These are phyloP conservation scores for Nylanderia fulva DNA, from an alignment of 1,140 invertebrate genomes.

Conservation along the genomic window DNA sequence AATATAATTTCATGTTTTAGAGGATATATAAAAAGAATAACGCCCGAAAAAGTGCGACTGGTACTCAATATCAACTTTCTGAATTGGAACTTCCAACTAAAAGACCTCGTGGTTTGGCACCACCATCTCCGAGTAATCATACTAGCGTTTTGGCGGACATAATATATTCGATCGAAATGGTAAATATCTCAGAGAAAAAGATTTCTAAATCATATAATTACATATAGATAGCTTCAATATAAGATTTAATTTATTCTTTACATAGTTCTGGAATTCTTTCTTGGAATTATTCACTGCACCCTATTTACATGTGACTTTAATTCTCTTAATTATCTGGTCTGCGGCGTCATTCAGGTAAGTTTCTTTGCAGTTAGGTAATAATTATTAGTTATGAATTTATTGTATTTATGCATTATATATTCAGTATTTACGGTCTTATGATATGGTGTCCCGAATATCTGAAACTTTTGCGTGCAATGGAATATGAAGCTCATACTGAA, in stretches of 20 bases:
- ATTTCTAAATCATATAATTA: neutral
- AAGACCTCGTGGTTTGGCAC: slow-evolving; percentile 83
- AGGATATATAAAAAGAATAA: slow-evolving; percentile 87
- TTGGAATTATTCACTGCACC: slow-evolving; percentile 86
- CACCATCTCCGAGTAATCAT: slow-evolving; percentile 81
- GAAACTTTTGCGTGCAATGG: slow-evolving; percentile 82
- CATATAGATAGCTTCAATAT: neutral
- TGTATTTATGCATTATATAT: slow-evolving; percentile 71
- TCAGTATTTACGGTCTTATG: slow-evolving; percentile 82
- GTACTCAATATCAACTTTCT: slow-evolving; percentile 88
- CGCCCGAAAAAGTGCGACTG: slow-evolving; percentile 80
- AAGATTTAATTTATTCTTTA: slow-evolving; percentile 49
- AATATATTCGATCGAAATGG: slow-evolving; percentile 84
- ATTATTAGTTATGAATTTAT: slow-evolving; percentile 63
- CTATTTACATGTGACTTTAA: slow-evolving; percentile 84
- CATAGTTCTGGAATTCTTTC: slow-evolving; percentile 87
- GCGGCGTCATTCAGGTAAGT: slow-evolving; percentile 81
- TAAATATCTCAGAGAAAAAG: slow-evolving; percentile 58
- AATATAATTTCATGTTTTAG: slow-evolving; percentile 75
- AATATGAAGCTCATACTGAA: slow-evolving; percentile 81
- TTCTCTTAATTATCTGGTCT: slow-evolving; percentile 81
- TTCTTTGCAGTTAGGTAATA: slow-evolving; percentile 7
- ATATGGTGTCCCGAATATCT: slow-evolving; percentile 82
- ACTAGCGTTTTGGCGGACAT: slow-evolving; percentile 85
- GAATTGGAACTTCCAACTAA: slow-evolving; percentile 90